phyloP scores from a whole-genome alignment of 2,797 vertebrate genomes.

The Zenarchopterus dispar region DNA sequence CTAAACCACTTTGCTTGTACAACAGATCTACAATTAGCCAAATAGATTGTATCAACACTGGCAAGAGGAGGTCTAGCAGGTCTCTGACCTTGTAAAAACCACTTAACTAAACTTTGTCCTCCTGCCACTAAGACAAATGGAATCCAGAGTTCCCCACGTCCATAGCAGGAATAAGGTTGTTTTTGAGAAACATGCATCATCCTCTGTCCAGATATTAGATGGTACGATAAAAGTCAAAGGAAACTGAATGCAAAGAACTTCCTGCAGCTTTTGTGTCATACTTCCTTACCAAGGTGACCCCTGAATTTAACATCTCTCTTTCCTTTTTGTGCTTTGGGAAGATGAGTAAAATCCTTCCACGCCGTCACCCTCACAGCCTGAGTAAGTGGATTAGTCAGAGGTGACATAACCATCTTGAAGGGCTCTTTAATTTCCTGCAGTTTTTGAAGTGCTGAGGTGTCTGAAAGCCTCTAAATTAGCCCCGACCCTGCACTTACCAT shows the following conservation, averaged over 20 bases:
- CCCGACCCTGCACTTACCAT: conserved; percentile 46
- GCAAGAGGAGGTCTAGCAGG: not conserved
- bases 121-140: conserved; percentile 14
- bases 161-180: conserved; percentile 16
- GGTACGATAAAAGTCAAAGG: conserved; percentile 26
- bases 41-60: not conserved
- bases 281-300: conserved; percentile 20
- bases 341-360: conserved; percentile 1
- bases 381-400: conserved; percentile 45
- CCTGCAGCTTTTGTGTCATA: conserved; percentile 2
- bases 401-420: conserved; percentile 47
- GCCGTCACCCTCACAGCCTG: not conserved
- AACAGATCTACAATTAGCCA: not conserved
- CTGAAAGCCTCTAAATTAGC: conserved; percentile 43
- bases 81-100: conserved; percentile 8
- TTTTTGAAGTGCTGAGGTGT: conserved; percentile 43
- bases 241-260: conserved; percentile 19
- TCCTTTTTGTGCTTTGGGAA: conserved; percentile 16
- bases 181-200: conserved; percentile 26
- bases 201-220: conserved; percentile 32
- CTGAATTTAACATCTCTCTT: conserved; percentile 3
- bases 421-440: conserved; percentile 29
- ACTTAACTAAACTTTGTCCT: not conserved
- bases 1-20: not conserved
- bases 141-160: conserved; percentile 31